Conservation (phyloP, 92 coral and sea anemone species). For the Pocillopora meandrina region DNA sequence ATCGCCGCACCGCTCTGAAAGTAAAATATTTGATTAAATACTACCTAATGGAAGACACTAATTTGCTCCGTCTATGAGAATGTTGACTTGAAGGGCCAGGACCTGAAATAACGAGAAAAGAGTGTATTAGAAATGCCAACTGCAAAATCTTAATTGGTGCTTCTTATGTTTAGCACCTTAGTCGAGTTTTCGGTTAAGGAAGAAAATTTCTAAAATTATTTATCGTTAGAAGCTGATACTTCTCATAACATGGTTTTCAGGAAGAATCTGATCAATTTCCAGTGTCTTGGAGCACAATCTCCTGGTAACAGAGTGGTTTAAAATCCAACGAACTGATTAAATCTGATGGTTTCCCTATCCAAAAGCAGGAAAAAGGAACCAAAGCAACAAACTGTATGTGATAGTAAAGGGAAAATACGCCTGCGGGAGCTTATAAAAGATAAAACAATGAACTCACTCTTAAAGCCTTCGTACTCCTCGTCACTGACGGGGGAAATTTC, state of each 20-base stretch:
- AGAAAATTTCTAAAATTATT: no score
- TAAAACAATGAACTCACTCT: constrained; percentile 39
- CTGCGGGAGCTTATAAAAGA: background rate
- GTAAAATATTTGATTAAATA: background rate
- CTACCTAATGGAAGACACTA: constrained; percentile 36
- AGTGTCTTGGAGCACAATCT: no score
- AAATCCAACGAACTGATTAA: no score
- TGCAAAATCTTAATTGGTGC: background rate
- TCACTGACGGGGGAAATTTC: constrained; percentile 80
- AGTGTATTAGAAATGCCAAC: background rate
- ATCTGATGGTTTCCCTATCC: no score
- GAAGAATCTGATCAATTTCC: no score
- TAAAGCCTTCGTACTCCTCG: constrained; percentile 52
- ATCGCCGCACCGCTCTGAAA: constrained; percentile 2
- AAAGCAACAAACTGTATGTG: no score
- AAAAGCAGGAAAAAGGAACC: no score
- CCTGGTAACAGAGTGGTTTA: no score
- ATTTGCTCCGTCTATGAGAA: constrained; percentile 28
- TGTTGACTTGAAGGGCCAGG: constrained; percentile 42
- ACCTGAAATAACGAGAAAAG: constrained; percentile 29
- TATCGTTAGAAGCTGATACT: no score
- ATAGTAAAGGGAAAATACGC: background rate
- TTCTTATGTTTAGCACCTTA: background rate
- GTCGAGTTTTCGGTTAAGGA: no score
- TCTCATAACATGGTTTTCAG: no score